Base-by-base conservation (phyloP, 2,888 invertebrate genomes). In the Timema podura region DNA sequence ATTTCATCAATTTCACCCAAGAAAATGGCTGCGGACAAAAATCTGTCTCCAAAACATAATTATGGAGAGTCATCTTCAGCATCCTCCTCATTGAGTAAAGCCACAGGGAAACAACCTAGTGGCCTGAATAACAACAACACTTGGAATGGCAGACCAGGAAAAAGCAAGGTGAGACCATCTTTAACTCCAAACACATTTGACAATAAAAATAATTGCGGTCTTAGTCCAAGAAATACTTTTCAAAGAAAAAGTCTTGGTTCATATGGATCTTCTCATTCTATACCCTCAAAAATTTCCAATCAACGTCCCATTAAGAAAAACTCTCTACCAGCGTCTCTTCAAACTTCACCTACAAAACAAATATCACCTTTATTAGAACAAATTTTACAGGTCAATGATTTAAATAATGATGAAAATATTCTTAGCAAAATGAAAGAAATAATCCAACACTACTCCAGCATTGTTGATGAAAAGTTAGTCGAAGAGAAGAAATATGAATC, bases 391-490 rank as follows among this genome's bases (percentile, higher is more conserved):
- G 71, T 71, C 7, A 48, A 45, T 64, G 87, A 86, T 5, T 87
- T 89, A 1, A 88, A 89, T 77, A 91, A 92, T 76, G 92, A 93
- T 77, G 87, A 88, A 6, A 83, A 88, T 73, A 89, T 92, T 69
- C 82, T 91, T 45, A 87, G 89, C 76, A 91, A 91, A 79, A 88
- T 93, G 82, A 91, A 91, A 77, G 89, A 89, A 71, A 78, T 89
- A 51, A 78, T 89, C n/a, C 85, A 85, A 57, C 85, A 87, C 73
- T 89, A 88, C 76, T 85, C 83, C 67, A 75, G 74, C 54, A 74
- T 74, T 61, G 76, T 76, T 16, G 77, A 77, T 68, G 73, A 72
- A 64, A 72, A 73, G 30, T 67, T 76, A 46, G 73, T 73, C 5
- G 74, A 73, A 49, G 75, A 74, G 51, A 72, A 57, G 69, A 73